A percentile compares a stretch with the other conserved stretches of the same genome.
Conservation (phyloP, 2,113 vertebrate genomes). For the Sapayoa aenigma region DNA sequence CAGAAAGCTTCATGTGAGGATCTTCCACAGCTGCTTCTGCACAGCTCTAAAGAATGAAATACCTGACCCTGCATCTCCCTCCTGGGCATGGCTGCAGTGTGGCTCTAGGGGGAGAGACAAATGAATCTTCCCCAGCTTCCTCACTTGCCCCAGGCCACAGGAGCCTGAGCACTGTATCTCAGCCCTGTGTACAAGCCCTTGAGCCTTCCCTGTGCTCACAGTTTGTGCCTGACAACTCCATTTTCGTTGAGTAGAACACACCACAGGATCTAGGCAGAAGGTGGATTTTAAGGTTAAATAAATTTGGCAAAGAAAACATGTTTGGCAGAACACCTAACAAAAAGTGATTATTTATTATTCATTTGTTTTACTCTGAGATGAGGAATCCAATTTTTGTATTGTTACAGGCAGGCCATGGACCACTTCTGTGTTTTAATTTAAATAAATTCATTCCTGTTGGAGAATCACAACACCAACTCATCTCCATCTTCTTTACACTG, state of each 20-base stretch:
- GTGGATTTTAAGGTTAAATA: neutral
- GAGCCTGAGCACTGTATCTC: neutral
- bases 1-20: neutral
- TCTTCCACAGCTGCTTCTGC: neutral
- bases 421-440: neutral
- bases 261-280: neutral
- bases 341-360: neutral
- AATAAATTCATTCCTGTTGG: neutral
- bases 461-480: neutral
- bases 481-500: neutral
- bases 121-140: neutral
- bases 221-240: neutral
- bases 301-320: neutral
- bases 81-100: accelerated
- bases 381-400: neutral
- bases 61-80: neutral
- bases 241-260: neutral
- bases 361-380: neutral
- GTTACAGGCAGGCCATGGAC: neutral
- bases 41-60: neutral
- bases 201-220: neutral
- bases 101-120: neutral
- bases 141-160: neutral
- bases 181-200: neutral
- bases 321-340: neutral